A percentile compares a stretch with the other conserved stretches of the same genome.
phyloP scores from a whole-genome alignment of 2,888 invertebrate species.

The Sipha maydis region DNA sequence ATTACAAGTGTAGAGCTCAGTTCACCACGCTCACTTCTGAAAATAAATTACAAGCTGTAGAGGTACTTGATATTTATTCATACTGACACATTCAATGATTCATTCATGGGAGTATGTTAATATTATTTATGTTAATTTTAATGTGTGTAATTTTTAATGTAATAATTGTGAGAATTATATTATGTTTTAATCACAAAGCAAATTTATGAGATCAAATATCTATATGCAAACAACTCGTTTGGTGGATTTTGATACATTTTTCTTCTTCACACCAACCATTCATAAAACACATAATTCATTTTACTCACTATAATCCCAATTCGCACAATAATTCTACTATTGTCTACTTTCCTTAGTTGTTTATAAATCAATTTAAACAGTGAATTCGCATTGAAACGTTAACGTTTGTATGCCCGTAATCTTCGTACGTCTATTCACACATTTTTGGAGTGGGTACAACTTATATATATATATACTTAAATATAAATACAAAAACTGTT shows the following conservation, averaged over 20 bases:
- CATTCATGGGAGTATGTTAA: conserved; percentile 21
- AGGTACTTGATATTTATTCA: conserved; percentile 16
- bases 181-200: conserved; percentile 3
- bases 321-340: not conserved
- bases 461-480: too few species aligned
- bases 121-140: conserved; percentile 25
- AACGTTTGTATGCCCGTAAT: too few species aligned
- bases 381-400: too few species aligned
- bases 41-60: conserved; percentile 22
- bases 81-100: conserved; percentile 28
- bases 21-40: not conserved
- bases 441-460: too few species aligned
- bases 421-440: too few species aligned
- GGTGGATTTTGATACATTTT: not conserved
- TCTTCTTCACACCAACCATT: not conserved
- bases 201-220: not conserved
- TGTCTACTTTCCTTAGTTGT: too few species aligned
- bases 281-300: not conserved
- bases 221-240: not conserved
- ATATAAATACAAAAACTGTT: too few species aligned
- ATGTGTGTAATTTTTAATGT: not conserved
- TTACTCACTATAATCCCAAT: not conserved
- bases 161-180: conserved; percentile 5
- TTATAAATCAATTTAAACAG: too few species aligned
- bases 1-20: too few species aligned